Base-by-base conservation (phyloP, 2,113 vertebrate genomes). In the Pardalotus punctatus region DNA sequence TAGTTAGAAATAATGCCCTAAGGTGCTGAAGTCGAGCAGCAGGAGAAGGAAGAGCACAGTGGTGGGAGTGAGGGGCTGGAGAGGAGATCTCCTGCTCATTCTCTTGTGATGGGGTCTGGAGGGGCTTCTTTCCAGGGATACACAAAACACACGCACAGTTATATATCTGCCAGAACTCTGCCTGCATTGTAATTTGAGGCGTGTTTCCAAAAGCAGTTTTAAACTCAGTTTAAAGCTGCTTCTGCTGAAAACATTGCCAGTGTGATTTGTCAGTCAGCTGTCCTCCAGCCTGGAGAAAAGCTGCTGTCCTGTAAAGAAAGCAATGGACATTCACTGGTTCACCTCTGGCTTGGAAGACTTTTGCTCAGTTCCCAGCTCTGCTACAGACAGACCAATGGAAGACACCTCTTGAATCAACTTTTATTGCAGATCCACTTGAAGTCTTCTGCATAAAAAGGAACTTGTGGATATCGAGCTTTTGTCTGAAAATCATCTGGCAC, bases 91-190 rank as follows among this genome's bases (percentile, higher is more conserved):
- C 40, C 60, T 85, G 45, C 33, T 76, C 0, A 0, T 76, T 48
- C 73, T 64, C 67, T 1, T 40, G 12, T 33, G 60, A 6, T 40
- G 53, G 23, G n/a, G n/a, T 53, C 58, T 1, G 2, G 22, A 48
- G 57, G 11, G 48, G 42, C 17, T 86, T 12, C 72, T 54, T 5
- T 0, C 5, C 22, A 35, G 57, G 23, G 9, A 28, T 65, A 38
- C 1, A 3, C 29, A 70, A 47, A 78, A 3, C 19, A 4, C 2
- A 17, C 0, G 0, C 18, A 2, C 3, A 17, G 10, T 21, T 77
- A 22, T 8, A 8, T 6, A 15, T 14, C 57, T 28, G 11, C 56
- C 82, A 51, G 74, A 89, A 23, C 20, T 31, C 65, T 71, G 12
- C 12, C 42, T 66, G 14, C 31, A 6, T 5, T 92, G 81, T 28